Percentiles rank a stretch among this genome's conserved stretches.
These are phyloP conservation scores for Hippocampus barbouri DNA, from an alignment of 2,113 vertebrate genomes.

Conservation along the genomic window DNA sequence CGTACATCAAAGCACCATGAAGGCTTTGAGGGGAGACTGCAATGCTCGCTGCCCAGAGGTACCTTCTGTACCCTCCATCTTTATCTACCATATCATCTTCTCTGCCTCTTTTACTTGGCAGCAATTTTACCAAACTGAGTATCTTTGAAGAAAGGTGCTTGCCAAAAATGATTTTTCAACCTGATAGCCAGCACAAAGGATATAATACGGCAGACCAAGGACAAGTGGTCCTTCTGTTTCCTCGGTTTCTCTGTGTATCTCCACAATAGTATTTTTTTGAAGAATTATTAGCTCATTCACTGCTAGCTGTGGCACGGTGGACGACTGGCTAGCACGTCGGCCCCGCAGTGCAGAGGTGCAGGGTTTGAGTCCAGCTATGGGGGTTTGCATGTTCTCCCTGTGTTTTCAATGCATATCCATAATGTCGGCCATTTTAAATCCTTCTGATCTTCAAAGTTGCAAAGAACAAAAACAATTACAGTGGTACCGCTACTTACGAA, in stretches of 20 bases:
- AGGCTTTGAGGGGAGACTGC: conserved; percentile 26
- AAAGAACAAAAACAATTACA: too few relatives aligned
- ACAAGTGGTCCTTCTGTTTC: conserved; percentile 17
- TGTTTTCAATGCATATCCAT: too few relatives aligned
- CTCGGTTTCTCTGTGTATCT: neutral
- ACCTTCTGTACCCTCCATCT: conserved; percentile 11
- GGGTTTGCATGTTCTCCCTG: too few relatives aligned
- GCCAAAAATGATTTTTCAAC: conserved; percentile 54
- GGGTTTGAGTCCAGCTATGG: too few relatives aligned
- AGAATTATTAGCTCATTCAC: neutral
- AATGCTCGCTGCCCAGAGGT: conserved; percentile 29
- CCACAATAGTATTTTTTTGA: neutral
- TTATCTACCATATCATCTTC: conserved; percentile 1
- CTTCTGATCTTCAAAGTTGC: too few relatives aligned
- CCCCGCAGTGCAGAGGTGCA: too few relatives aligned
- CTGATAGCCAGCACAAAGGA: conserved; percentile 45
- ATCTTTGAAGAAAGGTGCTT: conserved; percentile 53
- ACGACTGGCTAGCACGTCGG: too few relatives aligned
- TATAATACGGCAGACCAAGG: conserved; percentile 28
- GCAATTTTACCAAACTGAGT: conserved; percentile 50
- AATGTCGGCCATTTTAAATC: too few relatives aligned
- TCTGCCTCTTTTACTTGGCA: conserved; percentile 36
- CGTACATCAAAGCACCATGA: conserved; percentile 46
- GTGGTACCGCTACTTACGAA: too few relatives aligned
- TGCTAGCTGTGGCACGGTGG: too few relatives aligned